Conservation (phyloP, 2,797 vertebrate species). For the Phoebastria nigripes region DNA sequence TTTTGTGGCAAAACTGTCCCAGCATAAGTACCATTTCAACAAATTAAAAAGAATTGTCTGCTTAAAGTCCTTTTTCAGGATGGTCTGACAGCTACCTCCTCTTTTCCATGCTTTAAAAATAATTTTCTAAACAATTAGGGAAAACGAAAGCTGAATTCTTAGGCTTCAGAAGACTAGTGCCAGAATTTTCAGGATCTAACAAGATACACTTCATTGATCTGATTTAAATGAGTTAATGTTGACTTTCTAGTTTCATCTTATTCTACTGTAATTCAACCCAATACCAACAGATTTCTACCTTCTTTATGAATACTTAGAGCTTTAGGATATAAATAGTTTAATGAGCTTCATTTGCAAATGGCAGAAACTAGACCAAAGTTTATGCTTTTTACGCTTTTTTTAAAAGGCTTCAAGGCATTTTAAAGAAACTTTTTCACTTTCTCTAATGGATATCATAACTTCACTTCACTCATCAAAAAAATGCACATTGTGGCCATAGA, state of each 20-base stretch:
- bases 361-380: not conserved
- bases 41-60: not conserved
- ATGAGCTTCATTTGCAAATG: not conserved
- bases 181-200: not conserved
- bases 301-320: not conserved
- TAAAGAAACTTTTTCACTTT: not conserved
- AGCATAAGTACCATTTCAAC: not conserved
- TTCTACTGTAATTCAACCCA: not conserved
- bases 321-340: not conserved
- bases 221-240: not conserved
- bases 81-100: not conserved
- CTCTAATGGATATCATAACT: not conserved
- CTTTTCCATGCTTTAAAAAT: not conserved
- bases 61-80: not conserved
- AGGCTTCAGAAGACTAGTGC: not conserved
- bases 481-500: not conserved
- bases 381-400: fast-evolving
- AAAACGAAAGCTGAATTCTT: not conserved
- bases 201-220: not conserved
- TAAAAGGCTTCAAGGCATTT: not conserved
- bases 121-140: not conserved
- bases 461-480: not conserved
- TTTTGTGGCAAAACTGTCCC: not conserved
- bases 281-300: not conserved
- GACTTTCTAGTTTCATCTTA: not conserved